Evolutionary conservation across 1,140 invertebrate genomes (phyloP).

Genomic region (Macrosteles quadrilineatus): DNA sequence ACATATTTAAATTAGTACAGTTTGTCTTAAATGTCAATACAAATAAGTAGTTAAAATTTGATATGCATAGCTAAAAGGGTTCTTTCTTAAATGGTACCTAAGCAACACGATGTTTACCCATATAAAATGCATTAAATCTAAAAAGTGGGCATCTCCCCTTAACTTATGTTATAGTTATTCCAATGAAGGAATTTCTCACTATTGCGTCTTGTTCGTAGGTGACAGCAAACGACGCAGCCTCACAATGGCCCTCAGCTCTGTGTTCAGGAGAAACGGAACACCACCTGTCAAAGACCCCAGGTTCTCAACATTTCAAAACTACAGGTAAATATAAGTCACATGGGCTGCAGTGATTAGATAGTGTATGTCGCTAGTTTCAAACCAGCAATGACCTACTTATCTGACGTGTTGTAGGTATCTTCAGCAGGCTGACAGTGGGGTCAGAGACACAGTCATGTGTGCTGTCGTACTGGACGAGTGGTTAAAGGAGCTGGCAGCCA

Average conservation of each 20-base stretch:
- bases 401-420: not conserved
- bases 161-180: too few species aligned
- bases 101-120: too few species aligned
- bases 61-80: too few species aligned
- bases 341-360: not conserved
- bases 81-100: too few species aligned
- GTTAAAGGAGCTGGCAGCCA: conserved; percentile 88
- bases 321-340: not conserved
- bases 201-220: too few species aligned
- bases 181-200: too few species aligned
- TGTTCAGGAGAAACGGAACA: conserved; percentile 64
- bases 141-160: too few species aligned
- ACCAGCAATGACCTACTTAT: not conserved
- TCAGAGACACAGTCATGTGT: conserved; percentile 68
- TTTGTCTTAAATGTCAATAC: too few species aligned
- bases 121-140: too few species aligned
- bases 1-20: too few species aligned
- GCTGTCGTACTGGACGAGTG: conserved; percentile 92
- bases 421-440: conserved; percentile 26
- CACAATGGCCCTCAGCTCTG: conserved; percentile 67
- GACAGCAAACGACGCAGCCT: conserved; percentile 71
- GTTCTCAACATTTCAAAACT: too few species aligned
- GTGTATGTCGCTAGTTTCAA: not conserved
- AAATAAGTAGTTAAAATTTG: too few species aligned
- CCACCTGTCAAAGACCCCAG: conserved; percentile 19